Conservation (phyloP, 2,888 invertebrate species). For the Ligdia adustata region DNA sequence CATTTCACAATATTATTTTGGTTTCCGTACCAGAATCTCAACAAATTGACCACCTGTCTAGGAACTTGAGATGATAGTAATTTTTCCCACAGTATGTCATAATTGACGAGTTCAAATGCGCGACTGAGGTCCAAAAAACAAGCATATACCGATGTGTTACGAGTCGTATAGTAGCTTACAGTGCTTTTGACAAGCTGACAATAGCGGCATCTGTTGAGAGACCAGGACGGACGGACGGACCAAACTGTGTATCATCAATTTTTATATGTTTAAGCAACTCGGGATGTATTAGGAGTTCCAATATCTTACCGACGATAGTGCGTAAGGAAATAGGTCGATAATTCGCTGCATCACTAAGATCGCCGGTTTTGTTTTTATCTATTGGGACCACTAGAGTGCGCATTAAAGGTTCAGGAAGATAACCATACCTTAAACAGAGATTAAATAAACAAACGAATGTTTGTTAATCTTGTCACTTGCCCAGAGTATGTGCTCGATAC, state of each 20-base stretch:
- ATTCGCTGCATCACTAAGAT: neutral
- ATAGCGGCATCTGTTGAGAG: neutral
- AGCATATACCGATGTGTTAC: neutral
- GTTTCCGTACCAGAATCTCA: slow-evolving; percentile 1
- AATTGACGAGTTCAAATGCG: too few relatives aligned
- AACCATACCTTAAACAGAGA: too few relatives aligned
- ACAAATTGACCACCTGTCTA: neutral
- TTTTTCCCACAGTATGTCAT: neutral
- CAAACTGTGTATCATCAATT: too few relatives aligned
- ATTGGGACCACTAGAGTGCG: neutral
- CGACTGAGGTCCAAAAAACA: neutral
- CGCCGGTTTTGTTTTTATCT: neutral
- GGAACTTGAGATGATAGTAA: too few relatives aligned
- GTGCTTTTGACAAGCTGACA: neutral
- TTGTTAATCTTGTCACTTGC: neutral
- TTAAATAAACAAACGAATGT: neutral
- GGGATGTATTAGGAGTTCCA: too few relatives aligned
- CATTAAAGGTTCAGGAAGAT: too few relatives aligned
- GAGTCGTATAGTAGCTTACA: neutral
- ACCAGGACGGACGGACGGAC: too few relatives aligned
- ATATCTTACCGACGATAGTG: neutral
- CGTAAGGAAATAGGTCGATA: neutral
- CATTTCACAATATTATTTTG: too few relatives aligned
- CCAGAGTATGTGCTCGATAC: slow-evolving; percentile 11
- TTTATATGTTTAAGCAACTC: too few relatives aligned